Evolutionary conservation across 2,888 invertebrate genomes (phyloP), one percentile per base, ranked within the genome.

Genomic region (Agonopterix arenella): DNA sequence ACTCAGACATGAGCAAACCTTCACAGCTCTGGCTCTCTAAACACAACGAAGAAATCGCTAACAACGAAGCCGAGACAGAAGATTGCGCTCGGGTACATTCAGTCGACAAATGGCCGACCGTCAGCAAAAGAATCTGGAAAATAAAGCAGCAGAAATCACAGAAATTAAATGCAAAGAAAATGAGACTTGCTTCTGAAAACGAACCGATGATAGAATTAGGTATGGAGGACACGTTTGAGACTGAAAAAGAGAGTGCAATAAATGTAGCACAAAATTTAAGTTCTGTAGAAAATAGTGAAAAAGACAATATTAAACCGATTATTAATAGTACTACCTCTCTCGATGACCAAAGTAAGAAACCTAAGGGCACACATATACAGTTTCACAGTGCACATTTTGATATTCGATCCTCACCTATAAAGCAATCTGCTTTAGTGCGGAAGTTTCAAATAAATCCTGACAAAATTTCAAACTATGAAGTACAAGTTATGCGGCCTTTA

Each of bases 331-430:
- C 54, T 44, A 54, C 59, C 48, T 49, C 53, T 8, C 59, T 60
- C 11, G 61, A 48, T 44, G 18, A 65, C 44, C 53, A 56, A 42
- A 62, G 47, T 5, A 62, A 65, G 28, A 70, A 67, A 55, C 57
- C 70, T 5, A 69, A 74, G 51, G 58, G 62, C 41, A 64, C 56
- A 5, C 71, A 80, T 51, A 62, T 73, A 47, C 75, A 82, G 61
- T 88, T 88, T 51, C 81, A 83, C 54, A 86, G 88, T 54, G 63
- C 88, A 43, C 86, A 88, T 63, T 89, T 89, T 47, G 86, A 89
- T 57, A 85, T 88, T 45, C 61, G 86, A 51, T 89, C 88, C 1
- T 88, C 88, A 2, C 88, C 88, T 2, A 86, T 89, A 48, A 88
- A 89, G 8, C 43, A 84, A 1, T 77, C 86, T 1, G 74, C 82